Evolutionary conservation across 2,888 invertebrate genomes (phyloP), one percentile per base, ranked within the genome.

Genomic region (Phoronis australis): DNA sequence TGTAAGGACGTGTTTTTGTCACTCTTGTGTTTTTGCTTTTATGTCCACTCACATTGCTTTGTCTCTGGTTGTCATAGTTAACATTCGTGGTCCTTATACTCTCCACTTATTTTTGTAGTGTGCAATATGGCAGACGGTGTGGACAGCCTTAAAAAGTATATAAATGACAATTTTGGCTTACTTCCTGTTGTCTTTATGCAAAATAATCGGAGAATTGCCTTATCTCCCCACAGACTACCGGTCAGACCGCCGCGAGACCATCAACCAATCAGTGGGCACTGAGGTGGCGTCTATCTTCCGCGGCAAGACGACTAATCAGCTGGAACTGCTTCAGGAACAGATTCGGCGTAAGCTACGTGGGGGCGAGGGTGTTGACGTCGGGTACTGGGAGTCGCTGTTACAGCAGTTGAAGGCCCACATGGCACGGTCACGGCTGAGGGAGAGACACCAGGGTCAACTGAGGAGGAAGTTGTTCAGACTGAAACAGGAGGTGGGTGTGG

Each of bases 321-420:
- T 99, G 58, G 85, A 86, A 61, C 84, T 87, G 48, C 79, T 99
- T 60, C 89, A 91, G 69, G 78, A 81, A 24, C 87, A 89, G 75
- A 94, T 99, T 66, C 89, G 90, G 76, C 80, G 80, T 18, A 96
- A 95, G 80, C 87, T 96, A 53, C 82, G 82, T 62, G 86, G 87
- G 0, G 85, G 84, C 40, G 93, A 90, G 78, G 94, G 93, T 18
- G 86, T 95, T 41, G 97, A 97, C 80, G 87, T 96, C 56, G 91
- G 92, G 41, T 99, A 96, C 79, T 99, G 97, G 97, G 97, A 99
- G 80, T 90, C 91, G 42, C 79, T 99, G 57, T 81, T 95, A 31
- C 90, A 90, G n/a, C 93, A 95, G 75, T 81, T 99, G 9, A 93
- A 92, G 84, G 95, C 94, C 4, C 92, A 94, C 77, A 91, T 91